Evolutionary conservation across 2,888 invertebrate genomes (phyloP).

Genomic region (Phrixothrix hirtus): DNA sequence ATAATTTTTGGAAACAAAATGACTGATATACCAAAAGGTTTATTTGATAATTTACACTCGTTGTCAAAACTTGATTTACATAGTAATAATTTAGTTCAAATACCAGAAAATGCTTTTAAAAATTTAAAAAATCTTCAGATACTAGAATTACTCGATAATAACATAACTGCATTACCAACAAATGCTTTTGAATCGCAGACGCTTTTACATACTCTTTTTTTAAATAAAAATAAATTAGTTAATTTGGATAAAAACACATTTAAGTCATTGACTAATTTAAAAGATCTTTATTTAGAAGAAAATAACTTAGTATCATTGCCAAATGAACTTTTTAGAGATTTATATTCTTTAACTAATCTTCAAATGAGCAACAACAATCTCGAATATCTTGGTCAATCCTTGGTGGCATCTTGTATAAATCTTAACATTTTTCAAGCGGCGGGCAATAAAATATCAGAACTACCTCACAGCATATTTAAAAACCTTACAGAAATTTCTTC

Average conservation of each 20-base stretch:
- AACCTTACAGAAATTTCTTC: not conserved
- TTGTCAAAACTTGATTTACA: no score
- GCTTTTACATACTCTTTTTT: not conserved
- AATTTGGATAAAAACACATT: conserved; percentile 4
- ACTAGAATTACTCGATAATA: no score
- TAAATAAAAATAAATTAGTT: conserved; percentile 9
- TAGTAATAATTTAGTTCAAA: no score
- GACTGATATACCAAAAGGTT: not conserved
- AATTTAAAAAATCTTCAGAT: conserved; percentile 2
- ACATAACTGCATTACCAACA: not conserved
- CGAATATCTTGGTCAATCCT: not conserved
- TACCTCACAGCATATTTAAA: not conserved
- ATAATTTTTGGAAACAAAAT: conserved; percentile 12
- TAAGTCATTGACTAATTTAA: conserved; percentile 6
- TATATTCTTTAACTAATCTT: not conserved
- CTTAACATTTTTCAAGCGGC: not conserved
- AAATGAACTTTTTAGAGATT: conserved; percentile 1
- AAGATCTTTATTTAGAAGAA: not conserved
- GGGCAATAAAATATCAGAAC: conserved; percentile 2
- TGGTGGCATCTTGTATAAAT: not conserved
- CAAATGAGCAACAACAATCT: no score
- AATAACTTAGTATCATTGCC: conserved; percentile 6
- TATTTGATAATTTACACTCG: conserved; percentile 2
- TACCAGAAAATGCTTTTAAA: conserved; percentile 1
- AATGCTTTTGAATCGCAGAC: not conserved